phyloP scores from a whole-genome alignment of 92 coral and sea anemone genomes.

The Zoanthus sansibaricus region DNA sequence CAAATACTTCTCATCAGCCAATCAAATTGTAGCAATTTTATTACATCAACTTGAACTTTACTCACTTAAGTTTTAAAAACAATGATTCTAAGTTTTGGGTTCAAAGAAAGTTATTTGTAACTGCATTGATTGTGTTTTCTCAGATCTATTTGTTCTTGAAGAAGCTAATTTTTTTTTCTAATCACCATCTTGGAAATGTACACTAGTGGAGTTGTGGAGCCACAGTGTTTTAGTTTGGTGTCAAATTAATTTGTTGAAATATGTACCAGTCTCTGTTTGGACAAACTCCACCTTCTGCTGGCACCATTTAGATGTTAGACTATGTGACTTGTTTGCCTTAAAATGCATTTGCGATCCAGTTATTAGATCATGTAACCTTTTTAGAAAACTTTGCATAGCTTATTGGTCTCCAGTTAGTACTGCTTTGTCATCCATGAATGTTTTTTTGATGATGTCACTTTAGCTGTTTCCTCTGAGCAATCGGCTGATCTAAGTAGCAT shows the following conservation, averaged over 20 bases:
- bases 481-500: conserved; percentile 5
- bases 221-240: too few relatives aligned
- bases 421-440: conserved; percentile 1
- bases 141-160: too few relatives aligned
- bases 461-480: conserved; percentile 11
- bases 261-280: background rate
- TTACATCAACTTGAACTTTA: too few relatives aligned
- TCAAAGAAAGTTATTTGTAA: too few relatives aligned
- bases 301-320: background rate
- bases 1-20: too few relatives aligned
- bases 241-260: background rate
- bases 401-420: background rate
- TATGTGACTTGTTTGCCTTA: background rate
- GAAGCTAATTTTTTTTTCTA: too few relatives aligned
- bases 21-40: too few relatives aligned
- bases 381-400: background rate
- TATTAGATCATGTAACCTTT: background rate
- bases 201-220: too few relatives aligned
- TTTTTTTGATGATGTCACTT: background rate
- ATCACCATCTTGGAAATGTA: too few relatives aligned
- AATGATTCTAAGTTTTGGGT: too few relatives aligned
- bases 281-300: background rate
- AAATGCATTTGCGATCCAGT: background rate
- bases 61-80: too few relatives aligned
- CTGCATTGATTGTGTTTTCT: too few relatives aligned